Base-by-base conservation (phyloP, 1,140 invertebrate genomes). In the Euura saliciscinereae region DNA sequence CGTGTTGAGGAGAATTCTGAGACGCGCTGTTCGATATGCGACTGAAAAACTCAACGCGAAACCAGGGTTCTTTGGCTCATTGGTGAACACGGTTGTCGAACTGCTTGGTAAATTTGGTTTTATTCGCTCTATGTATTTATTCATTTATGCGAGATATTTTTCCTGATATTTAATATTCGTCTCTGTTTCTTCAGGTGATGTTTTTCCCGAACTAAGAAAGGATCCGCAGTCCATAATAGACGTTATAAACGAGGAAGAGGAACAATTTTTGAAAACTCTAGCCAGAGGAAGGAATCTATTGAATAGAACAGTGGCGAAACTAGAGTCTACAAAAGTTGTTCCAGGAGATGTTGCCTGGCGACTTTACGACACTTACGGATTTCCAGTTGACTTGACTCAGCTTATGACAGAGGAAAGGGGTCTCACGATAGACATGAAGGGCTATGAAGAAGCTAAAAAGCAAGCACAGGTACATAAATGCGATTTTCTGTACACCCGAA, bases 351-450 rank as follows among this genome's bases (percentile, higher is more conserved):
- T 99, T 74, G 98, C 98, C 2, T 99, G 98, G 98, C 90, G 97
- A 66, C 88, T 99, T 59, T 99, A 99, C 86, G 98, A 99, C 83
- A 99, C 98, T 2, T 99, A 99, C 85, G 99, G 98, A 11, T 99
- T 99, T 84, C 98, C 99, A 4, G 92, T 99, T 71, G 99, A 99
- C 90, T 90, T 99, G 46, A 99, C 99, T 1, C 93, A 96, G 78
- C 88, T 99, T 2, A 99, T 99, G 98, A 94, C 94, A 66, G 98
- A 99, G 89, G 99, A 99, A 88, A 97, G 95, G 83, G 95, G 94
- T 7, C 85, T 99, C 1, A 85, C 85, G 67, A 93, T 99, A 74
- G 96, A 99, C 85, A 94, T 97, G 92, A 87, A 84, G 45, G 92
- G 89, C 45, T 99, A 99, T 87, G 97, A 99, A 88, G 93, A 95